phyloP scores from a whole-genome alignment of 2,888 invertebrate genomes.

The Heliconius cydno region DNA sequence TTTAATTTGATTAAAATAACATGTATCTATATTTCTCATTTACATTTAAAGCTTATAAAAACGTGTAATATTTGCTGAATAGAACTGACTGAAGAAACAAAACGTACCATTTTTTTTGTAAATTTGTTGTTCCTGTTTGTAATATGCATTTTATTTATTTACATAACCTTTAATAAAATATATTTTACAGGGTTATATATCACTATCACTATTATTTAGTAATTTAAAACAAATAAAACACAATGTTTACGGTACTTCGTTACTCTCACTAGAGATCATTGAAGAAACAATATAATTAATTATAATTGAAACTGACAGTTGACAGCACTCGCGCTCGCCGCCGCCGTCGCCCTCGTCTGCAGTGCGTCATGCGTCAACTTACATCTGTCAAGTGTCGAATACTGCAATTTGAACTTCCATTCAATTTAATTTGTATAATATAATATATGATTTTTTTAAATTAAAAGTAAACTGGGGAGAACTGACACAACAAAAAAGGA shows the following conservation, averaged over 20 bases:
- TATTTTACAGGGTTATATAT: too few relatives aligned
- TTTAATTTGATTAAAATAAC: background rate
- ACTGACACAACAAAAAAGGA: too few relatives aligned
- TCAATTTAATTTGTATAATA: background rate
- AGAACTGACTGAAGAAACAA: constrained; percentile 1
- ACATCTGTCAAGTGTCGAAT: too few relatives aligned
- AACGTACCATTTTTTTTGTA: constrained; percentile 31
- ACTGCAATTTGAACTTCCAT: background rate
- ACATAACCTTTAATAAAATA: constrained; percentile 2
- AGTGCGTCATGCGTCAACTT: background rate
- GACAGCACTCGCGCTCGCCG: background rate
- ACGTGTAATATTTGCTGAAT: background rate
- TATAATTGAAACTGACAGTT: background rate
- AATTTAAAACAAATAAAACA: background rate
- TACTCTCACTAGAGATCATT: constrained; percentile 1
- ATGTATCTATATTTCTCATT: background rate
- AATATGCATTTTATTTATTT: constrained; percentile 22
- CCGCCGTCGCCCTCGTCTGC: background rate
- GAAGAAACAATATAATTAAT: background rate
- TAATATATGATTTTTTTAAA: background rate
- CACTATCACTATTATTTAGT: background rate
- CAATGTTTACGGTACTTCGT: background rate
- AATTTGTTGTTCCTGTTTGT: constrained; percentile 29
- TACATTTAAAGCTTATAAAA: background rate
- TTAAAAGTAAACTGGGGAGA: background rate